phyloP scores from a whole-genome alignment of 2,888 invertebrate genomes.

The Cristatella mucedo region DNA sequence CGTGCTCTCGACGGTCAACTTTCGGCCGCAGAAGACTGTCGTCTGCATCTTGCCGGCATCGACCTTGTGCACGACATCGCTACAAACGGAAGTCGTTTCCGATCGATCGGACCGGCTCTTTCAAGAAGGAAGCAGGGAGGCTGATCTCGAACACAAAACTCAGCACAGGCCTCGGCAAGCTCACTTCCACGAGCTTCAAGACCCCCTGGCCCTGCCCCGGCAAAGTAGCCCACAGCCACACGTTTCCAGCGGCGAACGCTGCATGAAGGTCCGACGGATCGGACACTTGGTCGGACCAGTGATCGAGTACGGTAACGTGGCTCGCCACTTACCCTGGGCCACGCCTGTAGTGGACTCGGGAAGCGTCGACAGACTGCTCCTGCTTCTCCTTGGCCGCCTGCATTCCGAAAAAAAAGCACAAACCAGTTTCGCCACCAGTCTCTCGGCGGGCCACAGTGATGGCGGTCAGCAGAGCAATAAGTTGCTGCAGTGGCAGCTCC shows the following conservation, averaged over 20 bases:
- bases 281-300: neutral
- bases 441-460: neutral
- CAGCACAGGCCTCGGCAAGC: too few relatives aligned
- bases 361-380: constrained; percentile 32
- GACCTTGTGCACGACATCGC: constrained; percentile 4
- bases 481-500: too few relatives aligned
- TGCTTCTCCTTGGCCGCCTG: constrained; percentile 34
- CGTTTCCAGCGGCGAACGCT: too few relatives aligned
- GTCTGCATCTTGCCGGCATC: neutral
- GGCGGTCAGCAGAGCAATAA: too few relatives aligned
- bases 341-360: constrained; percentile 28
- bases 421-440: neutral
- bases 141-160: too few relatives aligned
- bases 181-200: too few relatives aligned
- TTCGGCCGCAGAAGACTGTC: constrained; percentile 18
- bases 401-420: constrained; percentile 12
- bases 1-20: constrained; percentile 23
- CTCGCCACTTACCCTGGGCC: constrained; percentile 22
- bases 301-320: neutral
- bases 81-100: too few relatives aligned
- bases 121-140: too few relatives aligned
- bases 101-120: too few relatives aligned
- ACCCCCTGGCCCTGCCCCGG: too few relatives aligned
- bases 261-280: neutral
- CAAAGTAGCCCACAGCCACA: too few relatives aligned